Evolutionary conservation across 2,797 vertebrate genomes (phyloP).

Genomic region (Sphenopsis melanotis): DNA sequence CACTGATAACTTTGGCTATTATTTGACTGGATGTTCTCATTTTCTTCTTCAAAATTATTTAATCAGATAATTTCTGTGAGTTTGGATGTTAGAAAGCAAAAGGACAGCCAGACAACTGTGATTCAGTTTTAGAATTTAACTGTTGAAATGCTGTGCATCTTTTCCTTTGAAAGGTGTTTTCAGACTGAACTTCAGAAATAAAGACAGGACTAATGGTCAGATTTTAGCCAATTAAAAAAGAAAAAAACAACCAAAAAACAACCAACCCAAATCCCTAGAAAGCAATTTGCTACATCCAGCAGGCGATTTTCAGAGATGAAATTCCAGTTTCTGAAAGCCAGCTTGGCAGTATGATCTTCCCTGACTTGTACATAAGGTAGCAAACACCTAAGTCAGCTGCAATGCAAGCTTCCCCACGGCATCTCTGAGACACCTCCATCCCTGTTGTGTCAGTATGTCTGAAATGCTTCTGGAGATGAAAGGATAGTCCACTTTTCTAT

Average conservation of each 20-base stretch:
- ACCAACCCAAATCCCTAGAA: neutral
- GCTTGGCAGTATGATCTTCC: neutral
- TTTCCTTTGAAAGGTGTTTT: neutral
- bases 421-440: rapidly evolving
- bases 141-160: neutral
- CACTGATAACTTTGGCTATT: neutral
- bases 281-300: neutral
- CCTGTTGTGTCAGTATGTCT: neutral
- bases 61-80: neutral
- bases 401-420: neutral
- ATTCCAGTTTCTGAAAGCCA: neutral
- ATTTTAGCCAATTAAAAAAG: neutral
- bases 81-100: neutral
- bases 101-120: neutral
- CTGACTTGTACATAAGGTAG: neutral
- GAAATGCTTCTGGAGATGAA: neutral
- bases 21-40: neutral
- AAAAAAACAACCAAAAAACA: neutral
- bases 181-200: neutral
- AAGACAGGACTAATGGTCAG: neutral
- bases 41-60: neutral
- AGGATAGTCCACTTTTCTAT: neutral
- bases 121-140: neutral
- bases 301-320: neutral
- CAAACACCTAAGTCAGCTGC: neutral